These are phyloP conservation scores for Dysidea cf. avara DNA, from an alignment of 37 sponge, comb jelly and placozoan species.

Conservation along the genomic window DNA sequence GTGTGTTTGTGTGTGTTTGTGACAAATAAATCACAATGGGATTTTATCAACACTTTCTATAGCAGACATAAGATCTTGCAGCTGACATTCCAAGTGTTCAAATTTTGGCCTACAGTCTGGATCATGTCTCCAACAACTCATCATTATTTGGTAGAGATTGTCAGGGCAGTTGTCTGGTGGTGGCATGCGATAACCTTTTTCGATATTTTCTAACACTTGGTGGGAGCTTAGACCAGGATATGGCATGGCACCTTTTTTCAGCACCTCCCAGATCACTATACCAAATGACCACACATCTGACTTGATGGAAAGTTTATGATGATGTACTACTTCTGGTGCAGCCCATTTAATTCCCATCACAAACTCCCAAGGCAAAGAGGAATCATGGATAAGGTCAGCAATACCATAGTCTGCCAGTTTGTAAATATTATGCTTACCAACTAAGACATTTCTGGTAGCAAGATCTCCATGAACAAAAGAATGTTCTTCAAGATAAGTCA, in stretches of 20 bases:
- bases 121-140: constrained; percentile 87
- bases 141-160: constrained; percentile 89
- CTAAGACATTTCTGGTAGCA: constrained; percentile 83
- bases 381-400: constrained; percentile 70
- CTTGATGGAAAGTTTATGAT: constrained; percentile 80
- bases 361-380: constrained; percentile 93
- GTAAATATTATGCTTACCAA: constrained; percentile 69
- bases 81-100: constrained; percentile 83
- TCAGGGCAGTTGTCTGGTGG: constrained; percentile 86
- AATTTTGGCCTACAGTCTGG: constrained; percentile 90
- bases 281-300: constrained; percentile 92
- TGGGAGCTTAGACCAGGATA: constrained; percentile 90
- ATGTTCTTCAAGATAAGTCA: constrained; percentile 81
- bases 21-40: too few species aligned
- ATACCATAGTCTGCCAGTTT: constrained; percentile 88
- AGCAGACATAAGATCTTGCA: constrained; percentile 92
- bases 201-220: constrained; percentile 77
- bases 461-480: constrained; percentile 81
- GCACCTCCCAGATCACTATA: constrained; percentile 67
- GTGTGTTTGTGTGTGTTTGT: too few species aligned
- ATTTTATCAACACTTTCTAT: too few species aligned
- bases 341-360: constrained; percentile 96
- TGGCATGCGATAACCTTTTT: constrained; percentile 89
- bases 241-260: constrained; percentile 81
- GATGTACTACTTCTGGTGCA: constrained; percentile 84